Percentiles rank a stretch among this genome's conserved stretches.
Conservation (phyloP, 2,113 vertebrate species). For the Sebastes schlegelii region DNA sequence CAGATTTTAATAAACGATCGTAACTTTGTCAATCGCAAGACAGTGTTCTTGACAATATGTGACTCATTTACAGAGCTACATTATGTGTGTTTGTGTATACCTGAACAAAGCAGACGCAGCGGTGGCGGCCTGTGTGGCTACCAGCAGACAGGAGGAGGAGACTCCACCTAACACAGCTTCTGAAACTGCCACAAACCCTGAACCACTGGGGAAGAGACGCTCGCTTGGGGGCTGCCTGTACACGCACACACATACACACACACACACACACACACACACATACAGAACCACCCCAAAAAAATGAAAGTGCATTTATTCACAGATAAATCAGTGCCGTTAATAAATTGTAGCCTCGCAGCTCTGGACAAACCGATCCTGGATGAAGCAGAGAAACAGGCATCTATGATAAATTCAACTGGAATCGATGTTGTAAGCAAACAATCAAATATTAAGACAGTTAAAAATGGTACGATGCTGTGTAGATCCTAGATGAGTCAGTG, state of each 20-base stretch:
- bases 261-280: neutral
- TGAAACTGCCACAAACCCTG: constrained; percentile 84
- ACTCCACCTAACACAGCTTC: constrained; percentile 85
- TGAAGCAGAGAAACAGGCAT: neutral
- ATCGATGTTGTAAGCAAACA: neutral
- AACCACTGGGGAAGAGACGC: constrained; percentile 87
- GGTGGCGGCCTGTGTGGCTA: constrained; percentile 85
- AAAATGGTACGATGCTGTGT: neutral
- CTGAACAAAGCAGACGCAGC: constrained; percentile 89
- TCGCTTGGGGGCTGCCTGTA: constrained; percentile 90
- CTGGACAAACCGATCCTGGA: neutral
- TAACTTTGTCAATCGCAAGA: neutral
- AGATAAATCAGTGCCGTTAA: neutral
- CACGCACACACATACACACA: constrained; percentile 1
- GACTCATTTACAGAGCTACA: neutral
- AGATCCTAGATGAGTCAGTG: neutral
- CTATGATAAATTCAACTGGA: neutral
- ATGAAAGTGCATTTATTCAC: neutral
- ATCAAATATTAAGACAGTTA: neutral
- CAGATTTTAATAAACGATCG: neutral
- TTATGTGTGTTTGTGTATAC: constrained; percentile 47
- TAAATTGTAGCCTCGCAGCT: neutral
- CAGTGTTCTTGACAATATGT: constrained; percentile 16
- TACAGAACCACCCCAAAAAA: neutral
- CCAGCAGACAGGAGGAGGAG: constrained; percentile 86